phyloP scores from a whole-genome alignment of 2,113 vertebrate genomes.

The Litocranius walleri region DNA sequence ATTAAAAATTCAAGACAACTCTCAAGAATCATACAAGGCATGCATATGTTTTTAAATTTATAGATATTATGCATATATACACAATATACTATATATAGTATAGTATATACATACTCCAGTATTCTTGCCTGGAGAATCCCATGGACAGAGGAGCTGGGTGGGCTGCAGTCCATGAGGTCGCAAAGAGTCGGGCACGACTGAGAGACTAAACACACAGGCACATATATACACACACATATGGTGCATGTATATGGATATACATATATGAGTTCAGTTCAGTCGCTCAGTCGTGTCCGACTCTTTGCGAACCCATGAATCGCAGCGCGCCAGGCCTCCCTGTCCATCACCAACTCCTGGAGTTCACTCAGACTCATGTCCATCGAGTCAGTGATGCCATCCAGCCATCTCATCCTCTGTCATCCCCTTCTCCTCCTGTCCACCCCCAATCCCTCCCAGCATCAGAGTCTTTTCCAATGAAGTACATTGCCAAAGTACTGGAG shows the following conservation, averaged over 20 bases:
- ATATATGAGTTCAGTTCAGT: too few species aligned
- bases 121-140: not conserved
- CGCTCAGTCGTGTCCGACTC: too few species aligned
- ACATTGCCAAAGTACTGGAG: too few species aligned
- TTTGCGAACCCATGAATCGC: too few species aligned
- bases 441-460: too few species aligned
- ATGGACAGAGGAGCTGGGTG: not conserved
- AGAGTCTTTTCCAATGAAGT: too few species aligned
- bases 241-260: not conserved
- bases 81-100: not conserved
- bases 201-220: not conserved
- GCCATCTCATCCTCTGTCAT: too few species aligned
- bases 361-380: too few species aligned
- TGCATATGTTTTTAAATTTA: not conserved
- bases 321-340: too few species aligned
- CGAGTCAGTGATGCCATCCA: too few species aligned
- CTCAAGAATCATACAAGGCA: not conserved
- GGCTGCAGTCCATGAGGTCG: not conserved
- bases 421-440: too few species aligned
- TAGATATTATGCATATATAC: not conserved
- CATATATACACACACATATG: not conserved
- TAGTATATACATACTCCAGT: not conserved
- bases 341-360: too few species aligned
- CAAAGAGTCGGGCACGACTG: not conserved
- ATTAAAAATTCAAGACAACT: not conserved